Conservation (phyloP, 2,797 vertebrate species). For the Chaetodon trifasciatus region DNA sequence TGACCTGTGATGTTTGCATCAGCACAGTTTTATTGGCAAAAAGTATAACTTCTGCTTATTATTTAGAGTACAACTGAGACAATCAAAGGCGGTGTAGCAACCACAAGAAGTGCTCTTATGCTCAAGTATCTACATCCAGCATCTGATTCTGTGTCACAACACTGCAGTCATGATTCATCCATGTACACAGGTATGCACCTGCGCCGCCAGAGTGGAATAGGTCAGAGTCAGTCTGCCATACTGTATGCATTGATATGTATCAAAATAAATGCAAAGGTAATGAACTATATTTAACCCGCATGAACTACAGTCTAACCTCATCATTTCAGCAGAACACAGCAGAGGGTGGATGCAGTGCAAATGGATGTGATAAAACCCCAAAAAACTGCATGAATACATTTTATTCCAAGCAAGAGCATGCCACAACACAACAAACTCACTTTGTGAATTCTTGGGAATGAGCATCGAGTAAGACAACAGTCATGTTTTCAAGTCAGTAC, state of each 20-base stretch:
- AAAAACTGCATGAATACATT: neutral
- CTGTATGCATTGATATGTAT: neutral
- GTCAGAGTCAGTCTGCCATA: neutral
- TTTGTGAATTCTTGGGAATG: neutral
- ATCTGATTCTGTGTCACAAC: neutral
- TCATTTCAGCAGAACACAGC: neutral
- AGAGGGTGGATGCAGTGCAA: neutral
- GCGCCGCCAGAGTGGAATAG: neutral
- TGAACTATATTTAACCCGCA: neutral
- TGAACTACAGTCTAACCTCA: neutral
- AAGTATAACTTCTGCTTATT: neutral
- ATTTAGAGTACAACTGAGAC: neutral
- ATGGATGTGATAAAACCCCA: neutral
- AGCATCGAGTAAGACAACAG: neutral
- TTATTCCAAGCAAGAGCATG: neutral
- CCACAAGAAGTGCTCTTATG: neutral
- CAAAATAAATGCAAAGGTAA: neutral
- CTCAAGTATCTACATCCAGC: neutral
- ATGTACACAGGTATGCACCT: neutral
- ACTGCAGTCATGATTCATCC: neutral
- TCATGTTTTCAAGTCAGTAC: neutral
- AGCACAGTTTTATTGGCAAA: neutral
- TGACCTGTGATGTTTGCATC: conserved; percentile 2
- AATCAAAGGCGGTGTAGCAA: neutral
- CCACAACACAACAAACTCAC: neutral